A percentile compares a stretch with the other conserved stretches of the same genome.
These are phyloP conservation scores for Drosophila yooni DNA, from an alignment of 2,888 invertebrate genomes.

Conservation along the genomic window DNA sequence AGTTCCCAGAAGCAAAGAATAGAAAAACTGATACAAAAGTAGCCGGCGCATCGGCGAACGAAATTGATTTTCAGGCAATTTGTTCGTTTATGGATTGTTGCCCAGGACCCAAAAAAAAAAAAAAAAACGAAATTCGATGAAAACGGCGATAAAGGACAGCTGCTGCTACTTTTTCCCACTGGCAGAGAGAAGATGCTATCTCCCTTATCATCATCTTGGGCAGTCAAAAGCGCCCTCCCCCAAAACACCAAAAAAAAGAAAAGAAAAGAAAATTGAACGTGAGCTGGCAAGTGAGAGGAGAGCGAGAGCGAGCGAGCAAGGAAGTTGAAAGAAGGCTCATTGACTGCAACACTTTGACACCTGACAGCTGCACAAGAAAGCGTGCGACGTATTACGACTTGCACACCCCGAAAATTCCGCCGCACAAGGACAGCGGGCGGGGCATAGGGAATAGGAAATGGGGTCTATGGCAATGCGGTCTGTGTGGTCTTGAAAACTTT, in stretches of 20 bases:
- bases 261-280: constrained; percentile 40
- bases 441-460: background rate
- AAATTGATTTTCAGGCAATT: constrained; percentile 83
- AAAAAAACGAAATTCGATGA: constrained; percentile 21
- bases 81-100: constrained; percentile 80
- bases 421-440: constrained; percentile 1
- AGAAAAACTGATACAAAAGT: constrained; percentile 64
- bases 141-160: constrained; percentile 64
- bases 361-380: constrained; percentile 73
- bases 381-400: constrained; percentile 66
- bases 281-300: constrained; percentile 34
- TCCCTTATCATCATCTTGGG: constrained; percentile 61
- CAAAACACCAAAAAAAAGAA: constrained; percentile 22
- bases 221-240: constrained; percentile 53
- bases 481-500: constrained; percentile 46
- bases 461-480: constrained; percentile 39
- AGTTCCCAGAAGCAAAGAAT: constrained; percentile 4
- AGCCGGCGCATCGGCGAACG: constrained; percentile 54
- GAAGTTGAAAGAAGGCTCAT: constrained; percentile 56
- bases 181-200: constrained; percentile 56
- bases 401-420: constrained; percentile 14
- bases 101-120: constrained; percentile 20
- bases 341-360: constrained; percentile 77
- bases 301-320: background rate
- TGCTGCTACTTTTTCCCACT: constrained; percentile 55